Evolutionary conservation across 2,113 vertebrate species (phyloP).

Genomic region (Lates calcarifer): DNA sequence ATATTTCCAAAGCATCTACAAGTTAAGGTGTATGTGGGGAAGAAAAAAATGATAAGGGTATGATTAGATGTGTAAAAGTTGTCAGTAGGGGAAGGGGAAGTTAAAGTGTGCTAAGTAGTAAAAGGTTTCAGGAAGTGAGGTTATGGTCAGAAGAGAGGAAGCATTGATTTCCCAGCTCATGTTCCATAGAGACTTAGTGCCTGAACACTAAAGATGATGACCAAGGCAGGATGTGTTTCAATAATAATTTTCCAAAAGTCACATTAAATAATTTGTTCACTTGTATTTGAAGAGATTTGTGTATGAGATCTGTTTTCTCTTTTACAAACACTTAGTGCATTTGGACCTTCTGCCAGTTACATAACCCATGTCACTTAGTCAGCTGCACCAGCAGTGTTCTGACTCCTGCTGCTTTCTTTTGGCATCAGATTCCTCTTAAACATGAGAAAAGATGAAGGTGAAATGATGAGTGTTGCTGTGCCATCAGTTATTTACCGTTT

Average conservation of each 20-base stretch:
- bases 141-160: neutral
- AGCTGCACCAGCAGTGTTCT: constrained; percentile 58
- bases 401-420: constrained; percentile 68
- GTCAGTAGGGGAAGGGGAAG: neutral
- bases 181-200: neutral
- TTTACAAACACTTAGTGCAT: constrained; percentile 20
- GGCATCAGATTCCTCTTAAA: constrained; percentile 21
- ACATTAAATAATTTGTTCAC: neutral
- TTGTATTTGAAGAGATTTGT: neutral
- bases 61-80: constrained; percentile 1
- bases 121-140: constrained; percentile 14
- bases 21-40: neutral
- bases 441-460: constrained; percentile 17
- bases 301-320: neutral
- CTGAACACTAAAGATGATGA: neutral
- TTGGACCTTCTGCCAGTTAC: constrained; percentile 72
- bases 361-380: constrained; percentile 75
- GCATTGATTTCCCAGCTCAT: constrained; percentile 30
- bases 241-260: neutral
- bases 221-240: neutral
- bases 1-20: neutral
- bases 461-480: constrained; percentile 2
- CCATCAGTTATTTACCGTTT: neutral
- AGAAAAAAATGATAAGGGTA: neutral
- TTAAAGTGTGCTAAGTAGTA: neutral